A percentile compares a stretch with the other conserved stretches of the same genome.
Evolutionary conservation across 53 echinoderm and acorn worm genomes (phyloP).

Genomic region (Zoroaster sp.): DNA sequence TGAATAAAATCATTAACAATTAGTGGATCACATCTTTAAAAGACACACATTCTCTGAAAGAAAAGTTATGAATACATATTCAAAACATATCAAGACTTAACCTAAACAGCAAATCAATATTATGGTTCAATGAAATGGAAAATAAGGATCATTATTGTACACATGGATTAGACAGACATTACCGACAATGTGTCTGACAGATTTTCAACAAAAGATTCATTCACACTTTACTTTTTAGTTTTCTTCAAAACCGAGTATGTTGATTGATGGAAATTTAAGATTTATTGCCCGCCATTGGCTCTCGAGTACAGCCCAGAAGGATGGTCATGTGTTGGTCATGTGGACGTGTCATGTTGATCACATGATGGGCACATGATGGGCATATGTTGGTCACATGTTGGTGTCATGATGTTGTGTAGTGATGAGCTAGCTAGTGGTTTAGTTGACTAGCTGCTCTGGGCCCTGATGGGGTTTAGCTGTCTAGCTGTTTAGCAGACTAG

Average conservation of each 20-base stretch:
- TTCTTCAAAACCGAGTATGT: neutral
- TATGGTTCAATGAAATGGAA: no score
- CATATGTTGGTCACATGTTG: slow-evolving; percentile 26
- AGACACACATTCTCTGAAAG: no score
- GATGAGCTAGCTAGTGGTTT: slow-evolving; percentile 25
- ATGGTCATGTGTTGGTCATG: neutral
- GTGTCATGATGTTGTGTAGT: slow-evolving; percentile 16
- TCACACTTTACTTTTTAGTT: neutral
- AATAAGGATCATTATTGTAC: no score
- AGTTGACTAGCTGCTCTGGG: slow-evolving; percentile 17
- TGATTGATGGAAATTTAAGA: neutral
- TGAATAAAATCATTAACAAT: no score
- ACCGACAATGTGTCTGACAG: neutral
- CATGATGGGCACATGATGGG: slow-evolving; percentile 6
- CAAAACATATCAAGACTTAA: neutral
- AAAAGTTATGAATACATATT: neutral
- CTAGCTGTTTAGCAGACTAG: slow-evolving; percentile 20
- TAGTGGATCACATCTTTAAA: no score
- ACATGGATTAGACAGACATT: neutral
- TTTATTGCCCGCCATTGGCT: neutral
- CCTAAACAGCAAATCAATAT: neutral
- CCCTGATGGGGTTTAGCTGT: neutral
- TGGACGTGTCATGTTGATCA: neutral
- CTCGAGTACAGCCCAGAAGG: neutral
- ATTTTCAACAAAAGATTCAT: neutral